phyloP scores from a whole-genome alignment of 2,113 vertebrate genomes.

The Columbina picui region DNA sequence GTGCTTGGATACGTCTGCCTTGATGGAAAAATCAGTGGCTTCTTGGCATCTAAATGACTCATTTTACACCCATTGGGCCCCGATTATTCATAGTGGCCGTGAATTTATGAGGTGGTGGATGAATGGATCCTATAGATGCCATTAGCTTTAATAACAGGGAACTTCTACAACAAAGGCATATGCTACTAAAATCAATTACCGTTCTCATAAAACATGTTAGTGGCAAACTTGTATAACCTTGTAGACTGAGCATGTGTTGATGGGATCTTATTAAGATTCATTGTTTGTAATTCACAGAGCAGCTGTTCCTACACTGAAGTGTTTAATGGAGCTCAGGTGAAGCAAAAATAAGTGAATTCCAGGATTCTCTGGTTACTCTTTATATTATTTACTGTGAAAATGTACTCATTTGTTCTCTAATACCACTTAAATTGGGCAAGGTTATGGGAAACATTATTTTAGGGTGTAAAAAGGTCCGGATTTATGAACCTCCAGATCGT shows the following conservation, averaged over 20 bases:
- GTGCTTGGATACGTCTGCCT: neutral
- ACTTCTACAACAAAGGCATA: neutral
- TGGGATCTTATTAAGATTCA: conserved; percentile 6
- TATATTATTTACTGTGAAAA: neutral
- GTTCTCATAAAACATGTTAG: neutral
- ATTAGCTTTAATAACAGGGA: conserved; percentile 26
- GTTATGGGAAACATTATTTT: accelerated
- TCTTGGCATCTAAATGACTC: conserved; percentile 17
- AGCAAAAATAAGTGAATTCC: neutral
- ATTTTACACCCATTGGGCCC: conserved; percentile 10
- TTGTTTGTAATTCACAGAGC: neutral
- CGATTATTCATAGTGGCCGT: conserved; percentile 21
- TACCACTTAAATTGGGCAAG: neutral
- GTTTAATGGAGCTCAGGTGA: neutral
- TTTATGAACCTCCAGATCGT: neutral
- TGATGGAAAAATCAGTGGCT: conserved; percentile 9
- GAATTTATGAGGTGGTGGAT: conserved; percentile 11
- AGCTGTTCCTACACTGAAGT: neutral
- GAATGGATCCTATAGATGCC: conserved; percentile 24
- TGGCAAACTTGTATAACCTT: neutral
- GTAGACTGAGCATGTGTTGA: neutral
- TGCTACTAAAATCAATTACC: conserved; percentile 34
- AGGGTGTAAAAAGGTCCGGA: accelerated
- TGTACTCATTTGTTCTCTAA: neutral
- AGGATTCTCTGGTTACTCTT: neutral